Evolutionary conservation across 2,888 invertebrate species (phyloP), one percentile per base, ranked within the genome.

Genomic region (Brenthis hecate): DNA sequence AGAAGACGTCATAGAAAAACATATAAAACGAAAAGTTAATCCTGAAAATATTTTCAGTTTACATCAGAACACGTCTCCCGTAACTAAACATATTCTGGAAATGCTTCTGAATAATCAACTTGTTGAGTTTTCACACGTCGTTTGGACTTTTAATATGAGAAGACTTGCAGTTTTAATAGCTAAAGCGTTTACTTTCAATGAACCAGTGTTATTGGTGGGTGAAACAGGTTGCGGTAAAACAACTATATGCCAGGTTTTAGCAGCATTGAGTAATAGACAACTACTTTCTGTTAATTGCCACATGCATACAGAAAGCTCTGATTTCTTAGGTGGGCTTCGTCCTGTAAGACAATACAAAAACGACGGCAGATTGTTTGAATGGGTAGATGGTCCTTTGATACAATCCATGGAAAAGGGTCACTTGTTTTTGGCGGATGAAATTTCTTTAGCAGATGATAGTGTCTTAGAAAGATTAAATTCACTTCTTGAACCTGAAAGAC

Each of bases 201-300:
- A 99, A 85, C 99, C 99, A 0, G 97, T 99, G 1, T 88, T 99
- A 57, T 90, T 99, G 55, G 98, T 99, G 0, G 99, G 99, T 13
- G 99, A 99, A 82, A 99, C 99, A 1, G 99, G 99, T 0, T 98
- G 99, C 82, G 99, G 99, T 0, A 99, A 99, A 93, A 99, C 99
- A 0, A 99, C 99, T 0, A 95, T 99, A 5, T 99, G 98, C 78
- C 98, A 99, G 91, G 92, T 99, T 19, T 93, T 98, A 63, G 96
- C 98, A 6, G 94, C 95, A 43, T 92, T 96, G 65, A 94, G 94
- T 71, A 86, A 92, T 1, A 95, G 95, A 65, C 88, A 94, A 65
- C 91, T 99, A 53, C 93, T 96, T 66, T 95, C 97, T 53, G 95
- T 99, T 1, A 99, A 99, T 88, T 99, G 99, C 88, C 99, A 99